Evolutionary conservation across 2,797 vertebrate species (phyloP), one percentile per base, ranked within the genome.

Genomic region (Trichosurus vulpecula): DNA sequence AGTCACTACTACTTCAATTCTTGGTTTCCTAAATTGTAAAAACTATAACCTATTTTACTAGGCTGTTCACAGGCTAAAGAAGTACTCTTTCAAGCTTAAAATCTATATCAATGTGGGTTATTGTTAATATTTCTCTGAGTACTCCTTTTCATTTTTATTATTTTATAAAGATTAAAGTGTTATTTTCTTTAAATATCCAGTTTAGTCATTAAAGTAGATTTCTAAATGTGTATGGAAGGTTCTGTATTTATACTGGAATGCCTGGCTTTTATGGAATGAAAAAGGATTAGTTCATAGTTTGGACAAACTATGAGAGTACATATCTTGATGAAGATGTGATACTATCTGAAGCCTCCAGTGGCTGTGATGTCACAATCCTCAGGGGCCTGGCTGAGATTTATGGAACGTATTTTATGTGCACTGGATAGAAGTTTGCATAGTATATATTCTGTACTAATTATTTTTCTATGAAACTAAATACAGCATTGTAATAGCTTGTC

Each of bases 131-230:
- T 58, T 14, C 91, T 22, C 61, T 89, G n/a, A 96, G 16, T 22
- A 92, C 29, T 95, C 2, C 19, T 25, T 57, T 94, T 95, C 93
- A 1, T 41, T 10, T 81, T 93, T 66, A 52, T 47, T 93, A 47
- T 53, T 96, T 96, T 95, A 94, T 54, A 91, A 94, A 96, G 94
- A 90, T 53, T 57, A 96, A 94, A 94, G 29, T 87, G 6, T 95
- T 92, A 95, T 90, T 96, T 93, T 9, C 13, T 8, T 90, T 94
- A 81, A 58, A 57, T 27, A 56, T 93, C 92, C 91, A 93, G 30
- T 91, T 58, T 91, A 27, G 27, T 22, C 1, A 96, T 92, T 96
- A 95, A 97, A 51, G 54, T 30, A 96, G 74, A 94, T 58, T 95
- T 95, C 35, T 93, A 11, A 54, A 54, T 90, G 53, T 90, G 95